Conservation (phyloP, 2,797 vertebrate species). For the Hypotaenidia philippensis region DNA sequence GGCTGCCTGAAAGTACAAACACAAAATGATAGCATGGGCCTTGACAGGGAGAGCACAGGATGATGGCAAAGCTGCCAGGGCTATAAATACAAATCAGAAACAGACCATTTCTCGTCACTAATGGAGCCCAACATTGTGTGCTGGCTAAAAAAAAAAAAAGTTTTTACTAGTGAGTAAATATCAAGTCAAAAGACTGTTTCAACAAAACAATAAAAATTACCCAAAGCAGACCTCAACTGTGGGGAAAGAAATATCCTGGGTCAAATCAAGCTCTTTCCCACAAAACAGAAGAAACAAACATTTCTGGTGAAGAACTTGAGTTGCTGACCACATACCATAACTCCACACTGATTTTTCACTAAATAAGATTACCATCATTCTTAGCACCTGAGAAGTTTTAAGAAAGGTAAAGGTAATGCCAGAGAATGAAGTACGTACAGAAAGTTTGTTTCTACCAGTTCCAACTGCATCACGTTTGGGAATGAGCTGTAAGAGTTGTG, state of each 20-base stretch:
- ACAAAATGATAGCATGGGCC: background rate
- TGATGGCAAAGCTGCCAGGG: background rate
- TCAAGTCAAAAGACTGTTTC: background rate
- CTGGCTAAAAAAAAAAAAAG: background rate
- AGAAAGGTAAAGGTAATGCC: background rate
- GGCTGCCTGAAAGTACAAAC: background rate
- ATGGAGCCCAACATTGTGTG: background rate
- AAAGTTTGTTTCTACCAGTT: background rate
- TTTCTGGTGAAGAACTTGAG: background rate
- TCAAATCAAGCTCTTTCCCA: background rate
- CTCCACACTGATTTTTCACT: background rate
- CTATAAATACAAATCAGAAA: background rate
- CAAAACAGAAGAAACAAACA: background rate
- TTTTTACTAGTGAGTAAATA: background rate
- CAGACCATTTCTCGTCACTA: background rate
- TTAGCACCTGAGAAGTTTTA: rapidly evolving
- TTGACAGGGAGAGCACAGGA: background rate
- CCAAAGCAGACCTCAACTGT: rapidly evolving
- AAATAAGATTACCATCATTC: background rate
- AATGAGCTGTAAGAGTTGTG: background rate
- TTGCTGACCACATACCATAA: background rate
- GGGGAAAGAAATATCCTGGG: background rate
- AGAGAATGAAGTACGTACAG: rapidly evolving
- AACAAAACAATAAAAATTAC: background rate
- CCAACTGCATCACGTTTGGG: background rate